These are phyloP conservation scores for Syncerus caffer DNA, from an alignment of 2,797 vertebrate species.

Conservation along the genomic window DNA sequence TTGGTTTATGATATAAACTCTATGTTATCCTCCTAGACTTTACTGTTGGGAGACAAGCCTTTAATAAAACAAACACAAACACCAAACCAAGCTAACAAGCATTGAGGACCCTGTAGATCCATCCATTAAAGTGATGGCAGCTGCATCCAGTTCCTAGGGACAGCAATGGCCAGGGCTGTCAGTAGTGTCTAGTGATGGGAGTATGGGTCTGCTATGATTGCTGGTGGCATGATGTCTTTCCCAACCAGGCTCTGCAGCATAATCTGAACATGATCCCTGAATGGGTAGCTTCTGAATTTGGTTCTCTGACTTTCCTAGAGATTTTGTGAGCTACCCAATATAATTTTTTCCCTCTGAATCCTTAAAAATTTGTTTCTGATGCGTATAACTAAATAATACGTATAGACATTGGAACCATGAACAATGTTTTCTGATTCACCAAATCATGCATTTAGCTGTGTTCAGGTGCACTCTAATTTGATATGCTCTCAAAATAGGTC, in stretches of 20 bases:
- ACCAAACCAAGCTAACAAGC: not conserved
- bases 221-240: not conserved
- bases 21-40: not conserved
- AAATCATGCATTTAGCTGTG: not conserved
- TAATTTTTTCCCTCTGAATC: not conserved
- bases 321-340: not conserved
- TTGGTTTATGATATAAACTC: not conserved
- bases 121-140: not conserved
- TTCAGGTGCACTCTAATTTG: not conserved
- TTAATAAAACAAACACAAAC: not conserved
- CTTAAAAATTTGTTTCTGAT: not conserved
- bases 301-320: not conserved
- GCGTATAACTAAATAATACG: not conserved
- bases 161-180: not conserved
- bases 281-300: not conserved
- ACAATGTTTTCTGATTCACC: not conserved
- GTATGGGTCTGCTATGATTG: too few relatives aligned
- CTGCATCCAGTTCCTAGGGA: not conserved
- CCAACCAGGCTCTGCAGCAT: not conserved
- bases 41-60: not conserved
- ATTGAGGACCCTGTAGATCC: not conserved
- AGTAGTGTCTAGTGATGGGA: not conserved
- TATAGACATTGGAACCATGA: not conserved
- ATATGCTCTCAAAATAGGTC: not conserved
- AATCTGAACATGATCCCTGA: not conserved